Evolutionary conservation across 2,113 vertebrate genomes (phyloP), one percentile per base, ranked within the genome.

Genomic region (Malurus melanocephalus): DNA sequence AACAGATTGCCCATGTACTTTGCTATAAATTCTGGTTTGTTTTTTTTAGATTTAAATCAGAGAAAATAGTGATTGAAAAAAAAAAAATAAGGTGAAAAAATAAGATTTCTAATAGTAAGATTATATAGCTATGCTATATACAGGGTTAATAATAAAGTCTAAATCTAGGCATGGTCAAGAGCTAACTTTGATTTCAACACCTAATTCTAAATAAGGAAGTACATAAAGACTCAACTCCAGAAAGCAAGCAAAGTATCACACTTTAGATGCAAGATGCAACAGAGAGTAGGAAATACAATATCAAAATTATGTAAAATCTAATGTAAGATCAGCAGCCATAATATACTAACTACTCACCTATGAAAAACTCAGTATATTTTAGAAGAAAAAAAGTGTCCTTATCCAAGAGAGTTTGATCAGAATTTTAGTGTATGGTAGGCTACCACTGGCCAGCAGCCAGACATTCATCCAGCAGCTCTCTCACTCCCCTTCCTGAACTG

Each of bases 391-490:
- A 13, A 9, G 3, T 5, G 13, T 28, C 12, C 20, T 46, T 67
- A 35, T 17, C 23, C 6, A 23, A 56, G 11, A 77, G 2, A 66
- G 3, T 6, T 48, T 59, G 8, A 27, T 42, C 32, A 57, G 4
- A 7, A 42, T 71, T 80, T 62, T 46, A 57, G 3, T 51, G 16
- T 60, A 40, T 35, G 23, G 4, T 55, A 5, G 1, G 8, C 49
- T 67, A 61, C 28, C 17, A 30, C 16, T 52, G 23, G 8, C 27
- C 56, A 80, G n/a, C 14, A 69, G 23, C 13, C 40, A 85, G 14
- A 45, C 2, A 0, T 7, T 15, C 33, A 67, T 20, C 16, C 48
- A 85, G 19, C 5, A 6, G 1, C 7, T 38, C 6, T 67, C 23
- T 71, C 49, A 43, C 16, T 42, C 10, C 8, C 13, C 3, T 20